Conservation (phyloP, 2,888 invertebrate genomes). For the Leptopilina drosophilae region DNA sequence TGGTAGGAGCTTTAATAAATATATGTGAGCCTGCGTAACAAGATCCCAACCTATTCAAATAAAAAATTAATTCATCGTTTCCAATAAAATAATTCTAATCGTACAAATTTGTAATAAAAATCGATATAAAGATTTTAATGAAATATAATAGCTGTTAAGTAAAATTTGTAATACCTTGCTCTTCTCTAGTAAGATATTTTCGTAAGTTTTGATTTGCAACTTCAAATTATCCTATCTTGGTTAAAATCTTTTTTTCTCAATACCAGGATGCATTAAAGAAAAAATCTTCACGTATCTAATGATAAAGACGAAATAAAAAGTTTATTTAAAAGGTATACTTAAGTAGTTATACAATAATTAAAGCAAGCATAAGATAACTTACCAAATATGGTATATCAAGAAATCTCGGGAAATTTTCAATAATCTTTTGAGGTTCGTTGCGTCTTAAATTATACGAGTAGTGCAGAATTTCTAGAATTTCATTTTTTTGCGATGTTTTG, state of each 20-base stretch:
- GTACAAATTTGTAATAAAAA: background rate
- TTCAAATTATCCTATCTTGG: background rate
- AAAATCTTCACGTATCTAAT: constrained; percentile 9
- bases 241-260: background rate
- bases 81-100: background rate
- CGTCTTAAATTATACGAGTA: background rate
- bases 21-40: constrained; percentile 1
- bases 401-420: constrained; percentile 44
- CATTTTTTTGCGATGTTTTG: constrained; percentile 6
- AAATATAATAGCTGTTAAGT: background rate
- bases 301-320: background rate
- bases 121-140: background rate
- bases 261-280: background rate
- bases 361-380: constrained; percentile 6
- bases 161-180: background rate
- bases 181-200: background rate
- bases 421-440: constrained; percentile 17
- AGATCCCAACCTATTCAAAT: background rate
- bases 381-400: constrained; percentile 45
- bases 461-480: constrained; percentile 13
- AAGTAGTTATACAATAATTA: background rate
- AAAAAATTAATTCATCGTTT: background rate
- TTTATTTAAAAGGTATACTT: background rate
- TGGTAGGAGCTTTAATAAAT: background rate
- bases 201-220: background rate